phyloP scores from a whole-genome alignment of 2,888 invertebrate species.

The Sesia bembeciformis region DNA sequence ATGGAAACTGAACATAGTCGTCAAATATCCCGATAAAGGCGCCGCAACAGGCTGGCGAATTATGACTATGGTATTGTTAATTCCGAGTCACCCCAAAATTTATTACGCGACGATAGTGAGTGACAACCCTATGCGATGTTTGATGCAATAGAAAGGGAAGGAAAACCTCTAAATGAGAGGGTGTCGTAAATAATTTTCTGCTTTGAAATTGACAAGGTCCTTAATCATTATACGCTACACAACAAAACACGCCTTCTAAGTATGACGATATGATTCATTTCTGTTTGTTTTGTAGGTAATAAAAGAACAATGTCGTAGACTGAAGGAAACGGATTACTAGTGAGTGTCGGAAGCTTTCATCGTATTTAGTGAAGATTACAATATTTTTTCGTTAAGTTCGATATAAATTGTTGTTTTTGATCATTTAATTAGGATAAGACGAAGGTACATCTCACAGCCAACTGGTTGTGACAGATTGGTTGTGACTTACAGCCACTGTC shows the following conservation, averaged over 20 bases:
- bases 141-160: conserved; percentile 30
- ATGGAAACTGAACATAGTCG: conserved; percentile 13
- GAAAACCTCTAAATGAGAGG: conserved; percentile 50
- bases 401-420: background rate
- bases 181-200: conserved; percentile 60
- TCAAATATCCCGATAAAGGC: conserved; percentile 36
- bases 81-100: conserved; percentile 55
- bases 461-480: too few relatives aligned
- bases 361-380: conserved; percentile 45
- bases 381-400: conserved; percentile 5
- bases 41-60: conserved; percentile 48
- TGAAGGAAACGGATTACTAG: conserved; percentile 47
- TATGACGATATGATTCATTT: conserved; percentile 15
- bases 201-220: conserved; percentile 47
- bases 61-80: conserved; percentile 58
- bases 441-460: too few relatives aligned
- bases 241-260: conserved; percentile 15
- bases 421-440: too few relatives aligned
- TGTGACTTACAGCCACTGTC: too few relatives aligned
- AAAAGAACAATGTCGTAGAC: conserved; percentile 41
- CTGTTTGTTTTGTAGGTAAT: conserved; percentile 14
- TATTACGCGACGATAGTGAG: conserved; percentile 37
- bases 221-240: conserved; percentile 20
- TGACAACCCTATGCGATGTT: conserved; percentile 24
- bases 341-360: conserved; percentile 45